A percentile compares a stretch with the other conserved stretches of the same genome.
These are phyloP conservation scores for Oligia strigilis DNA, from an alignment of 2,888 invertebrate genomes.

Conservation along the genomic window DNA sequence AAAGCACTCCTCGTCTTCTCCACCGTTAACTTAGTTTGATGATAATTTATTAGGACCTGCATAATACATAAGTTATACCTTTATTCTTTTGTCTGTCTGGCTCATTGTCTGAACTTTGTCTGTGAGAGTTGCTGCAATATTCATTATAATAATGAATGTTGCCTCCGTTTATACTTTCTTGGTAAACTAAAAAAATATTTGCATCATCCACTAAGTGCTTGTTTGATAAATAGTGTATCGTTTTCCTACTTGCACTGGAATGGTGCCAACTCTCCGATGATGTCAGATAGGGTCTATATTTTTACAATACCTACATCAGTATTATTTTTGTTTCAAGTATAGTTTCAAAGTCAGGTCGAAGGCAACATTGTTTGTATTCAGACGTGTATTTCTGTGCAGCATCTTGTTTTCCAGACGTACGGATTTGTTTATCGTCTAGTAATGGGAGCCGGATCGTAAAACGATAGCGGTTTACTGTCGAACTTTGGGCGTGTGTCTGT, in stretches of 20 bases:
- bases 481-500: constrained; percentile 73
- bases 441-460: constrained; percentile 82
- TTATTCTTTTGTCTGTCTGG: constrained; percentile 59
- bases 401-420: constrained; percentile 79
- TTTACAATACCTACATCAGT: constrained; percentile 38
- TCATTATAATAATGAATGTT: constrained; percentile 54
- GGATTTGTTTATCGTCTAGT: constrained; percentile 84
- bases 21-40: constrained; percentile 74
- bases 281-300: constrained; percentile 60
- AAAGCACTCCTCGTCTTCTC: constrained; percentile 63
- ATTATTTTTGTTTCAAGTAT: constrained; percentile 57
- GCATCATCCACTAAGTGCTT: constrained; percentile 60
- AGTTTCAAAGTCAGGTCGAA: constrained; percentile 65
- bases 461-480: constrained; percentile 77
- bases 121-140: constrained; percentile 56
- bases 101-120: constrained; percentile 58
- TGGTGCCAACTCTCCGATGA: constrained; percentile 72
- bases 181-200: constrained; percentile 40
- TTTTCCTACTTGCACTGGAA: constrained; percentile 71
- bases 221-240: constrained; percentile 70
- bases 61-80: constrained; percentile 61
- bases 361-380: constrained; percentile 79
- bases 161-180: constrained; percentile 46
- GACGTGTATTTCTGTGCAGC: constrained; percentile 81
- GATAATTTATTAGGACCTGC: constrained; percentile 71